These are phyloP conservation scores for Sebastes steindachneri DNA, from an alignment of 2,797 vertebrate species.

Conservation along the genomic window DNA sequence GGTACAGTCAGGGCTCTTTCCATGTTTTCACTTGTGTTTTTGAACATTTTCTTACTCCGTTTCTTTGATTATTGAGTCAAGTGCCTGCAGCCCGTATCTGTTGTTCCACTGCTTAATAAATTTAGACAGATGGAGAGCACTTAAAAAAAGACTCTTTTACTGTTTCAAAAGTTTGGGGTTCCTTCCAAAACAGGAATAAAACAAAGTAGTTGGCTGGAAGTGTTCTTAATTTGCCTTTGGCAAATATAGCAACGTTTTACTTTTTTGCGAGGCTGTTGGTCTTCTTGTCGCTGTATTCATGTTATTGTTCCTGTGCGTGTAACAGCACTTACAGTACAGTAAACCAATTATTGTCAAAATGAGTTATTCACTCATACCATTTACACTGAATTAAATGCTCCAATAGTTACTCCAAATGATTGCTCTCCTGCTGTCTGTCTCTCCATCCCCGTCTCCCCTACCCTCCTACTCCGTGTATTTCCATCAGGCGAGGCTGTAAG, in stretches of 20 bases:
- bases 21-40: neutral
- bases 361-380: neutral
- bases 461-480: neutral
- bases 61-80: constrained; percentile 21
- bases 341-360: constrained; percentile 7
- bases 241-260: neutral
- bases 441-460: neutral
- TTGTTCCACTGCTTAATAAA: constrained; percentile 9
- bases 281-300: neutral
- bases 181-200: neutral
- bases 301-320: neutral
- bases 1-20: neutral
- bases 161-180: constrained; percentile 8
- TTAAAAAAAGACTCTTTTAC: neutral
- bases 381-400: neutral
- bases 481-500: neutral
- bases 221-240: neutral
- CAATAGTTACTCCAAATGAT: neutral
- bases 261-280: neutral
- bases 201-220: neutral
- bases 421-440: neutral
- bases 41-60: neutral
- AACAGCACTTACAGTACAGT: neutral
- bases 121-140: constrained; percentile 20
- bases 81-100: constrained; percentile 17